Evolutionary conservation across 1,140 invertebrate genomes (phyloP), one percentile per base, ranked within the genome.

Genomic region (Caligus rogercresseyi): DNA sequence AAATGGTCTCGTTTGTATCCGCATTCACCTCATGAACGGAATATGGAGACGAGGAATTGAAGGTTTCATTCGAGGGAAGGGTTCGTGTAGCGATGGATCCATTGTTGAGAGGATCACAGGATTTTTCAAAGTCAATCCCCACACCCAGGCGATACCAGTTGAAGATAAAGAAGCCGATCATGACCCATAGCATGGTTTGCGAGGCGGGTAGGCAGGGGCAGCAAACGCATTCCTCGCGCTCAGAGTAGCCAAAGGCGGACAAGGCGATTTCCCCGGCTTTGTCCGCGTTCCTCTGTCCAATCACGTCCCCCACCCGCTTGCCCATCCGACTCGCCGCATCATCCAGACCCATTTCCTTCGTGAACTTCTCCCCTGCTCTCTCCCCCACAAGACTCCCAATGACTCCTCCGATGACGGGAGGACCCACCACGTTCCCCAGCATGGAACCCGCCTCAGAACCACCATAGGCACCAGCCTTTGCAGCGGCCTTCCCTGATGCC

Each of bases 151-250:
- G 14, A 16, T 60, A 60, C 57, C 57, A 60, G 43, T 60, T 60
- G 24, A 60, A 60, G 2, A 25, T 19, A 25, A 26, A 60, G 25
- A 60, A 60, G 1, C 57, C 26, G n/a, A 43, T 26, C 57, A 60
- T 60, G 24, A 60, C 26, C 16, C 21, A 26, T 24, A 60, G 26
- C 24, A 60, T 20, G 23, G 25, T 43, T 25, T 63, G 61, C 25
- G 61, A 63, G 1, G 61, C 61, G 1, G 61, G 61, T 13, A 63
- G 16, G 25, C 61, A 63, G 24, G 61, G 61, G 25, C 61, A 63
- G 25, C 61, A 63, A 18, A 63, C 23, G 25, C 61, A 63, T 18
- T 55, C 52, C 16, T 63, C 61, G 16, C 18, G 19, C 16, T 63
- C 53, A 13, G 61, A 54, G 31, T 56, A 63, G n/a, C 61, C 61